phyloP scores from a whole-genome alignment of 2,888 invertebrate genomes.

The Glyphotaelius pellucidus region DNA sequence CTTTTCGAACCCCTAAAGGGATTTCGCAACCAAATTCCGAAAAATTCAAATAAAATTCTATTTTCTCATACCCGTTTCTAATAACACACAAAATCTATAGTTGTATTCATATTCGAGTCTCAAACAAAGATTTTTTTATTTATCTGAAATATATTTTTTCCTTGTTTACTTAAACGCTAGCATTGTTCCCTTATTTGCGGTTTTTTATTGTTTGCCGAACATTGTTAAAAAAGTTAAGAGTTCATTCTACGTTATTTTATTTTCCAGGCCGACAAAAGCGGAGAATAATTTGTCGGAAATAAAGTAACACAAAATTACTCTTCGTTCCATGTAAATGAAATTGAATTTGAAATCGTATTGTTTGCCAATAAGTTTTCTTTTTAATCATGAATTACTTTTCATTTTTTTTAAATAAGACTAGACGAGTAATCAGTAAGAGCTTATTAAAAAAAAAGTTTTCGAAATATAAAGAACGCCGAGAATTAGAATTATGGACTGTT shows the following conservation, averaged over 20 bases:
- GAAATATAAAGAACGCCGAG: no score
- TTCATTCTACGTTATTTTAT: neutral
- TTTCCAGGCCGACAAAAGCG: neutral
- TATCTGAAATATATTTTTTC: neutral
- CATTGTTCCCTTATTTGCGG: neutral
- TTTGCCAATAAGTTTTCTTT: neutral
- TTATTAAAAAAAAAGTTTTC: no score
- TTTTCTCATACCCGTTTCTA: neutral
- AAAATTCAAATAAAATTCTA: neutral
- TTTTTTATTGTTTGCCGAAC: neutral
- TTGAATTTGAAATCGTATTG: neutral
- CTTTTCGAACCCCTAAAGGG: constrained; percentile 38
- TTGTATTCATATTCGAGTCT: neutral
- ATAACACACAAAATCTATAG: neutral
- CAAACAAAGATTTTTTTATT: neutral
- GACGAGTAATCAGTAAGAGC: neutral
- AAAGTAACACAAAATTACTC: neutral
- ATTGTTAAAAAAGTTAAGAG: neutral
- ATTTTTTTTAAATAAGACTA: neutral
- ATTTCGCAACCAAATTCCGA: neutral
- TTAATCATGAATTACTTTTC: neutral
- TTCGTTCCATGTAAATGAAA: neutral
- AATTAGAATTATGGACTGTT: no score
- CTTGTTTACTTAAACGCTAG: neutral
- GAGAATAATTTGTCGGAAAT: neutral